Evolutionary conservation across 1,140 invertebrate genomes (phyloP), one percentile per base, ranked within the genome.

Genomic region (Pararge aegeria): DNA sequence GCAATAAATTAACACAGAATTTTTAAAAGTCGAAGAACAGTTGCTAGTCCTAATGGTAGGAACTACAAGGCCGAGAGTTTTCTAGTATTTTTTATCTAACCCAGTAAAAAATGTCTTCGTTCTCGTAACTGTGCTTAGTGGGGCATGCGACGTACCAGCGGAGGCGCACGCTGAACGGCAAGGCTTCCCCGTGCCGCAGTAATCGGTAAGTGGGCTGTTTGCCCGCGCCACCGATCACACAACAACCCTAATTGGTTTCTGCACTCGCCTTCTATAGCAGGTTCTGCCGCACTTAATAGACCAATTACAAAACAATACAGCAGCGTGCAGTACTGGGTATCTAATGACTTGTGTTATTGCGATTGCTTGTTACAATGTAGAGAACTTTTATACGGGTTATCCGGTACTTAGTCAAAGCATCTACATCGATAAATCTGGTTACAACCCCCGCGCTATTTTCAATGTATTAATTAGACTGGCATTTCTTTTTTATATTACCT

Each of bases 161-260:
- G 10, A 5, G 27, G 27, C 10, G 27, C 27, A 27, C 27, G 27
- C 5, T 5, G 27, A 5, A 27, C 27, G 27, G 1, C 10, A 9
- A 30, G 18, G 42, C 29, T 13, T 27, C 34, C 34, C 37, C 37
- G 42, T 50, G 42, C 27, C 48, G 24, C 53, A 42, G 38, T 57
- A 52, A 62, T 66, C 54, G 59, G 40, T 56, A 66, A 69, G 60
- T 66, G 55, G 64, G 30, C 38, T 57, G 56, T 62, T 52, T 52
- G 21, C 37, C 27, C 38, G 64, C 60, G 50, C 51, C 56, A 49
- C 38, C 63, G 30, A 61, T 20, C 49, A 27, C 24, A 48, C 24
- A 48, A 66, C 53, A 55, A 51, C 60, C 13, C 51, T 63, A 63
- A 67, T 66, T 66, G 64, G 64, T 58, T 62, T 54, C 34, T 51